Percentiles rank a stretch among this genome's conserved stretches.
These are phyloP conservation scores for Pluvianellus socialis DNA, from an alignment of 2,113 vertebrate species.

Conservation along the genomic window DNA sequence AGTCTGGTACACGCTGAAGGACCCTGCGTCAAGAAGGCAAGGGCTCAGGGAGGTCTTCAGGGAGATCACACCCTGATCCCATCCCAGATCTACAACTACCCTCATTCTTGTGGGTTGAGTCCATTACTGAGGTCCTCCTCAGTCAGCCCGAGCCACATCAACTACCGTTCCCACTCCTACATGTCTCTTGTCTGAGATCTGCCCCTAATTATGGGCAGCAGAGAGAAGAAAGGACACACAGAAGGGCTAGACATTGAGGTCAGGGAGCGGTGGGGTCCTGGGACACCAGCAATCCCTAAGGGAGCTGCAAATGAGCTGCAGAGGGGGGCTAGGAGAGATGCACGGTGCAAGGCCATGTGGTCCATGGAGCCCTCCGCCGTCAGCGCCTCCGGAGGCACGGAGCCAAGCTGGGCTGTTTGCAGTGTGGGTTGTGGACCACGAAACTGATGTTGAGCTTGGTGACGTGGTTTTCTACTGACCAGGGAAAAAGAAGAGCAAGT, in stretches of 20 bases:
- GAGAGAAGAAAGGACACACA: background rate
- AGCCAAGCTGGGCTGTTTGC: background rate
- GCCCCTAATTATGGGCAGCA: background rate
- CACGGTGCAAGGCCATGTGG: background rate
- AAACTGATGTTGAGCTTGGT: background rate
- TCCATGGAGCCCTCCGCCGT: background rate
- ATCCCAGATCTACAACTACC: background rate
- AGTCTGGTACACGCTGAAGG: background rate
- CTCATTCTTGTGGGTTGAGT: background rate
- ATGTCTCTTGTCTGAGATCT: background rate
- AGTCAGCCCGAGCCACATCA: background rate
- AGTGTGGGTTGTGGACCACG: accelerated
- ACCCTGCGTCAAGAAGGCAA: background rate
- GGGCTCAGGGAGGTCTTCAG: background rate
- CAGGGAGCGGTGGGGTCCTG: background rate
- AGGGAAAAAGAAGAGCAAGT: background rate
- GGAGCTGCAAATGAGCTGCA: background rate
- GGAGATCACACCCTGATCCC: background rate
- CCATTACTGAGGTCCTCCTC: background rate
- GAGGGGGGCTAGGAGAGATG: background rate
- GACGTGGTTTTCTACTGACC: background rate
- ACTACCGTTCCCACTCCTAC: background rate
- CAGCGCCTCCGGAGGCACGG: background rate
- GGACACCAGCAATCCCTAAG: background rate
- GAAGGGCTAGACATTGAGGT: background rate